Base-by-base conservation (phyloP, 2,113 vertebrate species). In the Thunnus maccoyii region DNA sequence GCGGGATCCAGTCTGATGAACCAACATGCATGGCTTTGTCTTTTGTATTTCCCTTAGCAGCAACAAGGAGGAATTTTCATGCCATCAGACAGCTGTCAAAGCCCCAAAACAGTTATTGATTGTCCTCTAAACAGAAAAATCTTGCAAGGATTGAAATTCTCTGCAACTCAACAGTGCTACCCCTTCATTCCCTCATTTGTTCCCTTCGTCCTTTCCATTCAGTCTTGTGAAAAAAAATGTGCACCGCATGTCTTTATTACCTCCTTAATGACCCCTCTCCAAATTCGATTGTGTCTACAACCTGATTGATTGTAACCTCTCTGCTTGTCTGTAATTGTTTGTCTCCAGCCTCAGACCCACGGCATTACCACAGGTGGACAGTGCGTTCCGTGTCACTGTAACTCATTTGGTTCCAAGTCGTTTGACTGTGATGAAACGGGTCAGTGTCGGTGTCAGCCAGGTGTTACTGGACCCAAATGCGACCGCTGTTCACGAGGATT, bases 381-480 rank as follows among this genome's bases (percentile, higher is more conserved):
- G 15, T 99, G 98, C 32, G 64, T 96, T 61, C 97, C 98, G 0
- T 99, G 98, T 86, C 96, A 98, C 89, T 99, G 98, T 83, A 99
- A 98, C 92, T 99, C 98, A 0, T 99, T 98, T 73, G 98, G 98
- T 4, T 99, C 98, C 61, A 99, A 99, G 84, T 99, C 98, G 1
- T 99, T 99, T 0, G 98, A 99, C 86, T 99, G 98, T 3, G 93
- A 96, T 72, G 97, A 96, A 69, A 94, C 32, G 0, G 97, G 98
- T 12, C 97, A 99, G 60, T 99, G 98, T 83, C 97, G 94, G 3
- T 99, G 98, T 87, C 98, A 99, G 82, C 97, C 98, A 0, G 98
- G 98, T n/a, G 97, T 99, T 70, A 60, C 90, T 0, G 98, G 96
- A 25, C 95, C 95, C 87, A 99, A 99, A 85, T 99, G 98, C 90